A percentile compares a stretch with the other conserved stretches of the same genome.
These are phyloP conservation scores for Acrobasis suavella DNA, from an alignment of 2,888 invertebrate species.

Conservation along the genomic window DNA sequence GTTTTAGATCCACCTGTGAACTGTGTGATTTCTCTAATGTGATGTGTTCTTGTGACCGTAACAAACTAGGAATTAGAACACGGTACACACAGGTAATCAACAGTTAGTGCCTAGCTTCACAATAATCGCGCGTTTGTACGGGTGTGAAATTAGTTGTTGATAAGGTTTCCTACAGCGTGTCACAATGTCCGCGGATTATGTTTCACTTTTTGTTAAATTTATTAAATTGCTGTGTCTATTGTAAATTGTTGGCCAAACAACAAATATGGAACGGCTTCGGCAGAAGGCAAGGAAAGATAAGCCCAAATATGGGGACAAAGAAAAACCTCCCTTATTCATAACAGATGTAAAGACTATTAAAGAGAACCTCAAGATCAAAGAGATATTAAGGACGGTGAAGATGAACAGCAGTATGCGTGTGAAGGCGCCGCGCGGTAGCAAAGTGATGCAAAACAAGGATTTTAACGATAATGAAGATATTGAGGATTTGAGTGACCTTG, in stretches of 20 bases:
- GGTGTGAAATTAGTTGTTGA: constrained; percentile 58
- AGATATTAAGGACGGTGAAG: constrained; percentile 70
- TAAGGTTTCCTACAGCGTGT: constrained; percentile 44
- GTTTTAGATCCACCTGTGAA: neutral
- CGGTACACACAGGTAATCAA: constrained; percentile 56
- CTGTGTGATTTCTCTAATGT: neutral
- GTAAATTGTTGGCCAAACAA: constrained; percentile 21
- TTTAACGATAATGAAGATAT: constrained; percentile 59
- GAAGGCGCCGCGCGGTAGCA: constrained; percentile 65
- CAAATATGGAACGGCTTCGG: constrained; percentile 61
- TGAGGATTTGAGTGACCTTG: constrained; percentile 41
- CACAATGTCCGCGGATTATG: constrained; percentile 33
- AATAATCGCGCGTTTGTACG: constrained; percentile 66
- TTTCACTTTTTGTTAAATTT: too few relatives aligned
- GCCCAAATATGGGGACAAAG: constrained; percentile 54
- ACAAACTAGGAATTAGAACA: constrained; percentile 22
- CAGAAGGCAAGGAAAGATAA: constrained; percentile 65
- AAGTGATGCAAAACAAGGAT: constrained; percentile 66
- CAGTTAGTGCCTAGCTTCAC: constrained; percentile 56
- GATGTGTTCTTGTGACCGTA: constrained; percentile 1
- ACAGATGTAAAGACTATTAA: constrained; percentile 65
- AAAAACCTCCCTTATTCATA: constrained; percentile 51
- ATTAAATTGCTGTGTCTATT: constrained; percentile 30
- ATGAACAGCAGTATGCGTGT: constrained; percentile 72
- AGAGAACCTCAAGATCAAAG: constrained; percentile 71